Base-by-base conservation (phyloP, 2,797 vertebrate species). In the Percopsis omiscomaycus region DNA sequence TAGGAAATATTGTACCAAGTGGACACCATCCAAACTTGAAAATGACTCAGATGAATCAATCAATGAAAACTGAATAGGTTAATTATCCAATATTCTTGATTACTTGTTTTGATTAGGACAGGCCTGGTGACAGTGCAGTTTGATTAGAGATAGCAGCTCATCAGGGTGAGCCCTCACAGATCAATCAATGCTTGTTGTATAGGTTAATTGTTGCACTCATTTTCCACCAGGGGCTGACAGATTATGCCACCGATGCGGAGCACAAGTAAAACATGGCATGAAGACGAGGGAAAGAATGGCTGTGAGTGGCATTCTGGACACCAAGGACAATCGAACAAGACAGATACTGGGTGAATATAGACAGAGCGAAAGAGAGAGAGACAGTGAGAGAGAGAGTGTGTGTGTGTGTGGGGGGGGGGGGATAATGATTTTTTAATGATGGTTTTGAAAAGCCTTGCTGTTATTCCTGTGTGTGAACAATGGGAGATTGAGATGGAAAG, bases 11-110 rank as follows among this genome's bases (percentile, higher is more conserved):
- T 14, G 64, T 37, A 22, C 22, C 29, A 3, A 12, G 4, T 8
- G 4, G 44, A n/a, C 10, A 28, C 67, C 29, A 70, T 59, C n/a
- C n/a, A 55, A 45, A 70, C 60, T 51, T 47, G 48, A 47, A 30
- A 37, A 15, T 61, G 42, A 64, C 55, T 59, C 32, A 44, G 59
- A 74, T 65, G 0, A 81, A 85, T 88, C 57, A 78, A 80, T 89
- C 83, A 77, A 59, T 27, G 32, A 15, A 74, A 71, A 69, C 49
- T 76, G 76, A 86, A 81, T 77, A 88, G 84, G 75, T 91, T 86
- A 92, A 89, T 88, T 88, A 85, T 83, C 71, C 66, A 76, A 78
- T 78, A 69, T 67, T 64, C 59, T 65, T 85, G 80, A 86, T 80
- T 63, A 64, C 84, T 86, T 61, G 55, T 64, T 79, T 55, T 64